Percentiles rank a stretch among this genome's conserved stretches.
phyloP scores from a whole-genome alignment of 2,113 vertebrate genomes.

The Oceanodroma tethys region DNA sequence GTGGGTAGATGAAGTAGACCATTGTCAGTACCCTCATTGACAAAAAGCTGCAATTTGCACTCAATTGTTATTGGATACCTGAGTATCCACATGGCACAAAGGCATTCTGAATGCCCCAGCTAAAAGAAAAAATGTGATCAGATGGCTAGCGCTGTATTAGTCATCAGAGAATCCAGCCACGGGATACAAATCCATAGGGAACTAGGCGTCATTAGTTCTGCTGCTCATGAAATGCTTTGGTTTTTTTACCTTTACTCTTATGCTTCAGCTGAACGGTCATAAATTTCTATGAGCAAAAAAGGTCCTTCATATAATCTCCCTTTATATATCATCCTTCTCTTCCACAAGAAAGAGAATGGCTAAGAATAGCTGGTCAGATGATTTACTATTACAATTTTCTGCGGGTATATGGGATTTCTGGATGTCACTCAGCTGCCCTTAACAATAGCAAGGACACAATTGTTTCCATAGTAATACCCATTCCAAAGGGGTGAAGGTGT shows the following conservation, averaged over 20 bases:
- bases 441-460: constrained; percentile 60
- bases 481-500: constrained; percentile 57
- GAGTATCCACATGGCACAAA: constrained; percentile 6
- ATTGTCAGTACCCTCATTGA: not conserved
- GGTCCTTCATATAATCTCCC: constrained; percentile 25
- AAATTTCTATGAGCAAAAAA: not conserved
- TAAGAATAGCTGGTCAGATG: constrained; percentile 65
- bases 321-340: constrained; percentile 44
- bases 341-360: constrained; percentile 30
- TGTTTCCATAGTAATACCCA: constrained; percentile 65
- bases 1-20: not conserved
- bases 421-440: constrained; percentile 59
- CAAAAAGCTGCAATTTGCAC: constrained; percentile 21
- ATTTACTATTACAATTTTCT: constrained; percentile 68
- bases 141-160: not conserved
- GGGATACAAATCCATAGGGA: constrained; percentile 28
- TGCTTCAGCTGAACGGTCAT: not conserved
- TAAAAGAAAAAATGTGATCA: constrained; percentile 32
- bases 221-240: constrained; percentile 10
- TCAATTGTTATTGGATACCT: not conserved
- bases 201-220: constrained; percentile 49
- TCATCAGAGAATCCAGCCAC: constrained; percentile 45
- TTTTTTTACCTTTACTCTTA: constrained; percentile 40
- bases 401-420: constrained; percentile 47
- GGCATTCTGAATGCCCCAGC: not conserved